Conservation (phyloP, 2,888 invertebrate species). For the Busseola fusca region DNA sequence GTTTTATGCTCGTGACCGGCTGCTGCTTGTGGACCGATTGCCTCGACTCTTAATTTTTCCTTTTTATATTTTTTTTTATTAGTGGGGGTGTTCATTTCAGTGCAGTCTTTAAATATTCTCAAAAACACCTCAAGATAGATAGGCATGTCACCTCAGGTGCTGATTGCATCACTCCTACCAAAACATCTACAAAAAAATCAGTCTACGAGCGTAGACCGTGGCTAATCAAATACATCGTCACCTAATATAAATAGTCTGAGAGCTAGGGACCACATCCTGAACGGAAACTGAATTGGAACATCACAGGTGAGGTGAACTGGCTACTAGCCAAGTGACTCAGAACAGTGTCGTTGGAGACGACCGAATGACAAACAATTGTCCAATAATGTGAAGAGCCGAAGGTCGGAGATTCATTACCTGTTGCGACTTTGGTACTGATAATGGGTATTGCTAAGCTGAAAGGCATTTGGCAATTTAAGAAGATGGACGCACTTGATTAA, state of each 20-base stretch:
- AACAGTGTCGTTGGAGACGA: slow-evolving; percentile 58
- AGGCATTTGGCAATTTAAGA: slow-evolving; percentile 52
- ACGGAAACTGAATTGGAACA: slow-evolving; percentile 77
- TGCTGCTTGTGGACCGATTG: background rate
- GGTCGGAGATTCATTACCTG: slow-evolving; percentile 64
- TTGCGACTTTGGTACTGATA: slow-evolving; percentile 49
- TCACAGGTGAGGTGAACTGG: slow-evolving; percentile 84
- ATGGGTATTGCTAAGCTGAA: slow-evolving; percentile 54
- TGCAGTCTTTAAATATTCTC: background rate
- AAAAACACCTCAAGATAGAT: slow-evolving; percentile 19
- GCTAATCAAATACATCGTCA: slow-evolving; percentile 72
- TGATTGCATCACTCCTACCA: slow-evolving; percentile 45
- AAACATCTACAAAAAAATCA: slow-evolving; percentile 49
- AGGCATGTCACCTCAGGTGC: slow-evolving; percentile 8
- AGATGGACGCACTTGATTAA: slow-evolving; percentile 37
- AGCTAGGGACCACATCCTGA: slow-evolving; percentile 77
- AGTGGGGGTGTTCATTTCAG: background rate
- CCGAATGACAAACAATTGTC: slow-evolving; percentile 64
- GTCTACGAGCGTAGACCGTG: slow-evolving; percentile 65
- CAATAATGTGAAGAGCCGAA: slow-evolving; percentile 61
- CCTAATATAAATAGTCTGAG: slow-evolving; percentile 78
- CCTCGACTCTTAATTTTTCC: background rate
- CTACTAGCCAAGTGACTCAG: slow-evolving; percentile 77
- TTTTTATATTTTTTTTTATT: background rate
- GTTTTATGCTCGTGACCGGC: no score